Evolutionary conservation across 2,888 invertebrate species (phyloP).

Genomic region (Apoderus coryli): DNA sequence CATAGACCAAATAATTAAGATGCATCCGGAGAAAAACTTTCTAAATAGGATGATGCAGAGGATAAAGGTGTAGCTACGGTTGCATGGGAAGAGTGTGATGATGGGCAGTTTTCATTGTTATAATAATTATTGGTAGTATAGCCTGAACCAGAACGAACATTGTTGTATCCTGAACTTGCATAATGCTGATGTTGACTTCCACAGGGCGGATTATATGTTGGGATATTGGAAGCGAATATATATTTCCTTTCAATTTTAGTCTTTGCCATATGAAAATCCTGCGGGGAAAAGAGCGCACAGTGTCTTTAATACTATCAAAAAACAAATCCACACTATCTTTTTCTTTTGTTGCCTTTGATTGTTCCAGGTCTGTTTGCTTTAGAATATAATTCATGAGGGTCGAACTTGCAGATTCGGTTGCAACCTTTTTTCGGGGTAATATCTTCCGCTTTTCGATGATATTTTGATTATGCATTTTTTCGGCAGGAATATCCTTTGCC

Average conservation of each 20-base stretch:
- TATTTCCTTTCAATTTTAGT: conserved; percentile 9
- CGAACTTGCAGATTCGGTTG: conserved; percentile 1
- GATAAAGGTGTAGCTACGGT: neutral
- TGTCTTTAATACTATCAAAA: conserved; percentile 1
- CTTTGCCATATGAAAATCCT: conserved; percentile 9
- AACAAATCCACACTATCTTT: conserved; percentile 3
- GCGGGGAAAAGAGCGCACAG: conserved; percentile 8
- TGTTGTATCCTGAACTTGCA: conserved; percentile 3
- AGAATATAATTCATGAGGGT: conserved; percentile 3
- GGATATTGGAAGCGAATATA: neutral
- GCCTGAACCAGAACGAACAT: conserved; percentile 1
- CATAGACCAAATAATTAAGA: conserved; percentile 2
- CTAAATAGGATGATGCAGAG: conserved; percentile 2
- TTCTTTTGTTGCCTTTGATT: conserved; percentile 2
- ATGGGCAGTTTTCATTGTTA: conserved; percentile 1
- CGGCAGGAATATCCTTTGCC: conserved; percentile 6
- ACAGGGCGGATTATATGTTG: conserved; percentile 1
- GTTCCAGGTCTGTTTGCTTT: conserved; percentile 1
- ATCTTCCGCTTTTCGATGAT: conserved; percentile 5
- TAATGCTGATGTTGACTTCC: conserved; percentile 1
- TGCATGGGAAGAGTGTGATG: conserved; percentile 1
- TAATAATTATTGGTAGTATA: conserved; percentile 1
- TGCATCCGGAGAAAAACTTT: conserved; percentile 3
- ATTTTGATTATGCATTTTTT: conserved; percentile 2
- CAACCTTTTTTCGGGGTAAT: conserved; percentile 7